Conservation (phyloP, 2,888 invertebrate genomes). For the Papilio protenor region DNA sequence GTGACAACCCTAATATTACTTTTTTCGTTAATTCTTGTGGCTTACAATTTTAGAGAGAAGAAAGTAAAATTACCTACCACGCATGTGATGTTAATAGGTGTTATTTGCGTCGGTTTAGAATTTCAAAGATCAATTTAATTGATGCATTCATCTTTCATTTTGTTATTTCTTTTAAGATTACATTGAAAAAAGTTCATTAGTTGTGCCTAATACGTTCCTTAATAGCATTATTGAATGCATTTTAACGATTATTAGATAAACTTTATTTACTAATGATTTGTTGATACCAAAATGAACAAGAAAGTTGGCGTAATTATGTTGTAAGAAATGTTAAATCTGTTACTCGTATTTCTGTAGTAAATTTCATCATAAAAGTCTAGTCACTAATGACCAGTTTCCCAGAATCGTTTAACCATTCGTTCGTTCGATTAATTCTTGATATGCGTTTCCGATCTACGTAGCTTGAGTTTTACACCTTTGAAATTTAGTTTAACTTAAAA, state of each 20-base stretch:
- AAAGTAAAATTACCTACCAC: neutral
- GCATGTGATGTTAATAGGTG: neutral
- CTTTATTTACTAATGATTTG: neutral
- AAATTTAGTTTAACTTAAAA: too few relatives aligned
- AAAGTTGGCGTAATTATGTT: neutral
- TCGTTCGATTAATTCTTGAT: too few relatives aligned
- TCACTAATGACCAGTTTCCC: neutral
- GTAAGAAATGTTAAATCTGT: neutral
- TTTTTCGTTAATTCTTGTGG: neutral
- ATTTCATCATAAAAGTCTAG: neutral
- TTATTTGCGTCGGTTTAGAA: neutral
- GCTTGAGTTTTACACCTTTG: too few relatives aligned
- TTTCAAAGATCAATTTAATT: neutral
- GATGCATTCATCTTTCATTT: neutral
- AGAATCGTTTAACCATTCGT: too few relatives aligned
- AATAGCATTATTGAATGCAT: neutral
- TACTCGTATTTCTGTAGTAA: neutral
- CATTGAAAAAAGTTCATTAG: neutral
- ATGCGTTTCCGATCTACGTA: too few relatives aligned
- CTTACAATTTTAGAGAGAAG: neutral
- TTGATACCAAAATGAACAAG: neutral
- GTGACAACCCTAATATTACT: neutral
- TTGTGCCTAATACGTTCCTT: neutral
- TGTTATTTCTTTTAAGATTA: neutral
- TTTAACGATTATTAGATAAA: neutral